Percentiles rank a stretch among this genome's conserved stretches.
Evolutionary conservation across 2,888 invertebrate species (phyloP).

Genomic region (Cerastoderma edule): DNA sequence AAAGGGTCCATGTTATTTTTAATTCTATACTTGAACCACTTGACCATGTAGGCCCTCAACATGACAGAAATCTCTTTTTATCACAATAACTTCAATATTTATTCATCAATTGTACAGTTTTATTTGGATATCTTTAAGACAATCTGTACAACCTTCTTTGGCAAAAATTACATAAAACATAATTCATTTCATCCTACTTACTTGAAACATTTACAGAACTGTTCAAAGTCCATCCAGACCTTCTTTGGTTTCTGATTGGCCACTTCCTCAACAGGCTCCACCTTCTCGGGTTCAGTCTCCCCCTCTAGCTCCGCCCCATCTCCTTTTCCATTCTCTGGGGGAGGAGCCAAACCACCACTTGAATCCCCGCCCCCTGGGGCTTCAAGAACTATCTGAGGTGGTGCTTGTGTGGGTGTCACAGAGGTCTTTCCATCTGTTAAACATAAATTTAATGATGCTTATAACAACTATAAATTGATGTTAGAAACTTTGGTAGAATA

Average conservation of each 20-base stretch:
- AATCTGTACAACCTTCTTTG: no score
- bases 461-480: no score
- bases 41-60: no score
- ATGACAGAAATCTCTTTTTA: no score
- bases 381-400: constrained; percentile 36
- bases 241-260: constrained; percentile 69
- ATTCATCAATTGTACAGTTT: no score
- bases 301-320: constrained; percentile 64
- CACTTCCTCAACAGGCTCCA: constrained; percentile 56
- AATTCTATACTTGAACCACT: no score
- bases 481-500: no score
- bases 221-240: constrained; percentile 83
- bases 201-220: constrained; percentile 83
- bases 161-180: background rate
- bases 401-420: constrained; percentile 9
- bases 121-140: no score
- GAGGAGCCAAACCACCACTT: constrained; percentile 65
- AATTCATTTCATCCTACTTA: constrained; percentile 70
- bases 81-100: no score
- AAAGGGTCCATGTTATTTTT: no score
- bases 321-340: constrained; percentile 57
- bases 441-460: no score
- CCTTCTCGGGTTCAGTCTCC: constrained; percentile 44
- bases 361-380: constrained; percentile 48
- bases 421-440: constrained; percentile 25